phyloP scores from a whole-genome alignment of 2,888 invertebrate species.

The Microctonus aethiopoides region DNA sequence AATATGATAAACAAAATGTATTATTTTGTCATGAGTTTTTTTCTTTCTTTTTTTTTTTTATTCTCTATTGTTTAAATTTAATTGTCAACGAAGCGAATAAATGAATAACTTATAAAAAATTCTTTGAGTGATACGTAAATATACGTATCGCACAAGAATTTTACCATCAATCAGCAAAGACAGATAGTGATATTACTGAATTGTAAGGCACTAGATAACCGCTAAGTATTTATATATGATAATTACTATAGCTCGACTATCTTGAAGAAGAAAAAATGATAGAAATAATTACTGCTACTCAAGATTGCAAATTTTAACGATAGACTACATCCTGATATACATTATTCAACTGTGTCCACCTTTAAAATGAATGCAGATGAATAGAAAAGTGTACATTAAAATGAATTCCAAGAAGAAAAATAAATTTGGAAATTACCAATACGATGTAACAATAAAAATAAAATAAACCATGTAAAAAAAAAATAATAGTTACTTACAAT shows the following conservation, averaged over 20 bases:
- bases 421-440: constrained; percentile 2
- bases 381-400: background rate
- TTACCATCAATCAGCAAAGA: constrained; percentile 41
- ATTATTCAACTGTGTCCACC: background rate
- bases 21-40: no score
- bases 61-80: no score
- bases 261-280: background rate
- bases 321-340: background rate
- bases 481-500: background rate
- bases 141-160: background rate
- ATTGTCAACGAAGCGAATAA: no score
- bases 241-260: background rate
- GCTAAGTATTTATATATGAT: constrained; percentile 39
- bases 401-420: background rate
- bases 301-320: background rate
- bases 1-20: no score
- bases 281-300: background rate
- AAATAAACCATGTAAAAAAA: constrained; percentile 16
- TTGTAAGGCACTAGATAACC: constrained; percentile 38
- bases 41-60: no score
- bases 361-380: background rate
- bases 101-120: no score
- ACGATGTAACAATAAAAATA: constrained; percentile 18
- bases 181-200: constrained; percentile 47
- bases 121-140: no score